phyloP scores from a whole-genome alignment of 1,140 invertebrate genomes.

The Drosophila athabasca region DNA sequence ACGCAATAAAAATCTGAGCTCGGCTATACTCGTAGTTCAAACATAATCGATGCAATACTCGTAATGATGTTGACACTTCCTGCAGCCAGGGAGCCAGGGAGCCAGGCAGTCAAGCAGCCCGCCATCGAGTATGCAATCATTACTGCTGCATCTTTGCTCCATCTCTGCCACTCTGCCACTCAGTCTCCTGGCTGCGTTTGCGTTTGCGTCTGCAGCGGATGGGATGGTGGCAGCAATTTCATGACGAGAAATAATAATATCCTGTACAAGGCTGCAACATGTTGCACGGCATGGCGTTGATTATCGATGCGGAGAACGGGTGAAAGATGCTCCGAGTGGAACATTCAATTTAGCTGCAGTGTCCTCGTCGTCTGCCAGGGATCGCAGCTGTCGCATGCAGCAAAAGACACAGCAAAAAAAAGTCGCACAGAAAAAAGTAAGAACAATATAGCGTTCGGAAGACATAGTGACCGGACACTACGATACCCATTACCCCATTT shows the following conservation, averaged over 20 bases:
- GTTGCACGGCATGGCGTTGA: constrained; percentile 58
- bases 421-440: too few species aligned
- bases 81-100: constrained; percentile 27
- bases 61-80: constrained; percentile 47
- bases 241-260: constrained; percentile 64
- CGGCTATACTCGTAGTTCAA: constrained; percentile 14
- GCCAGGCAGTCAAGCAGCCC: neutral
- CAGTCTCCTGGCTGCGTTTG: constrained; percentile 17
- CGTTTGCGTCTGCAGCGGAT: constrained; percentile 29
- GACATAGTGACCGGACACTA: too few species aligned
- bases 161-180: neutral
- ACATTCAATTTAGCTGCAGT: constrained; percentile 70
- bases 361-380: constrained; percentile 37
- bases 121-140: constrained; percentile 26
- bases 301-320: constrained; percentile 42
- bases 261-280: constrained; percentile 71
- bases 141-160: constrained; percentile 20
- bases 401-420: constrained; percentile 25
- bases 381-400: constrained; percentile 69
- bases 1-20: constrained; percentile 25
- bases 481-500: too few species aligned
- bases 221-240: constrained; percentile 17
- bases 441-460: too few species aligned
- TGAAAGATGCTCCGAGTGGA: constrained; percentile 14
- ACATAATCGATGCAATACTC: constrained; percentile 35